Base-by-base conservation (phyloP, 2,797 vertebrate species). In the Galaxias olidus region DNA sequence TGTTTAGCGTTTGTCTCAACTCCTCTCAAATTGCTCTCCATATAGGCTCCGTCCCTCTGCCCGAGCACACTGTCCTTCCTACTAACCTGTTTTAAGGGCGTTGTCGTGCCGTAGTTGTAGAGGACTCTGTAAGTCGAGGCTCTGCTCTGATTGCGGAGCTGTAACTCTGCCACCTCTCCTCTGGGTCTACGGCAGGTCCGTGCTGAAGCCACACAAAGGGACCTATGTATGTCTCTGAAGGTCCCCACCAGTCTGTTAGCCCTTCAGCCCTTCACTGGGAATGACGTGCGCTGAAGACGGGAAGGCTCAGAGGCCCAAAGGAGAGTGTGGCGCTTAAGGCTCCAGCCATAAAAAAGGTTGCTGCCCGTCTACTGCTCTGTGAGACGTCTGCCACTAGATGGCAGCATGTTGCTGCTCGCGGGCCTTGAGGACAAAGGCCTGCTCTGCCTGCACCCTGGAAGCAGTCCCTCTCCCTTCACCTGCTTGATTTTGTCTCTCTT, bases 401-500 rank as follows among this genome's bases (percentile, higher is more conserved):
- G 55, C 69, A 75, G 84, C 84, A 87, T 83, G 81, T 67, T 62
- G 77, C 67, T 76, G 59, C 68, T 41, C 59, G 70, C 63, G 17
- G 2, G 49, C 53, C 1, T 43, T 1, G 55, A 59, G 30, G 30
- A 30, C 30, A 30, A 30, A 30, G 30, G 30, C 30, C 30, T 30
- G 30, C 30, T 30, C 30, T 30, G 30, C 30, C 30, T 30, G 30
- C 30, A 30, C 30, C 30, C 30, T 30, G 30, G 30, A 30, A 30
- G 30, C 3, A 30, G 30, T 30, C 54, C 14, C 49, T 17, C 8
- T 63, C 46, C 42, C 10, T 59, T 42, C 15, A n/a, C 4, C 51
- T 42, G 8, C 2, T 41, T 0, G 19, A 47, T 14, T 15, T n/a
- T 44, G 18, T 12, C 11, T 20, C 44, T 18, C 12, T 15, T 7